phyloP scores from a whole-genome alignment of 2,797 vertebrate species.

The Sebastes trivittatus region DNA sequence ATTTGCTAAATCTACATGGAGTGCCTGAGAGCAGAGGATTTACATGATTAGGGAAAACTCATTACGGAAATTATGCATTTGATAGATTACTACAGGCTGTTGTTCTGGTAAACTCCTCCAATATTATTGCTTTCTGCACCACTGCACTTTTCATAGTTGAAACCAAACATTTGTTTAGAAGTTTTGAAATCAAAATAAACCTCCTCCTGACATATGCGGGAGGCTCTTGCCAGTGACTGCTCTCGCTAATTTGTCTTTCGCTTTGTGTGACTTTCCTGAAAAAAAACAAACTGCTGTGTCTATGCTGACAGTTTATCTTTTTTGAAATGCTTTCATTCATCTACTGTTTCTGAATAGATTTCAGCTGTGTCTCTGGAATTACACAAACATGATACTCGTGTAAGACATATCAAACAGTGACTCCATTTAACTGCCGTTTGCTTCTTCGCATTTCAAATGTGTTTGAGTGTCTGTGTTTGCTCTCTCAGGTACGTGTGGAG shows the following conservation, averaged over 20 bases:
- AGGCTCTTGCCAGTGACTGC: constrained; percentile 12
- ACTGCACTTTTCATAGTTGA: constrained; percentile 68
- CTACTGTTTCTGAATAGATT: background rate
- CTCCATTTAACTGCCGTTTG: constrained; percentile 1
- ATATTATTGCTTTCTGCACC: constrained; percentile 75
- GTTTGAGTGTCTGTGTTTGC: background rate
- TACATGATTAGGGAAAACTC: constrained; percentile 78
- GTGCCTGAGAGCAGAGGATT: constrained; percentile 72
- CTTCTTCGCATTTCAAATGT: background rate
- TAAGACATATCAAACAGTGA: background rate
- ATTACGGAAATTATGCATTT: constrained; percentile 80
- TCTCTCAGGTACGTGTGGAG: constrained; percentile 91
- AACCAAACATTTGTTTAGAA: constrained; percentile 72
- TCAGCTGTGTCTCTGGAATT: constrained; percentile 3
- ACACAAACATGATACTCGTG: background rate
- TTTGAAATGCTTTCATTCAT: constrained; percentile 2
- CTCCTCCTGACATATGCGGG: constrained; percentile 11
- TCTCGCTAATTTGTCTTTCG: constrained; percentile 26
- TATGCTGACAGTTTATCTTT: background rate
- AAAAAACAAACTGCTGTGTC: background rate
- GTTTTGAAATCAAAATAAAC: constrained; percentile 59
- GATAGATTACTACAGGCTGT: constrained; percentile 82
- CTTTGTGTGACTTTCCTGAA: constrained; percentile 26
- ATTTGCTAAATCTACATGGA: constrained; percentile 67
- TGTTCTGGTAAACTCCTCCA: constrained; percentile 73